Conservation (phyloP, 1,140 invertebrate genomes). For the Philopotamus ludificatus region DNA sequence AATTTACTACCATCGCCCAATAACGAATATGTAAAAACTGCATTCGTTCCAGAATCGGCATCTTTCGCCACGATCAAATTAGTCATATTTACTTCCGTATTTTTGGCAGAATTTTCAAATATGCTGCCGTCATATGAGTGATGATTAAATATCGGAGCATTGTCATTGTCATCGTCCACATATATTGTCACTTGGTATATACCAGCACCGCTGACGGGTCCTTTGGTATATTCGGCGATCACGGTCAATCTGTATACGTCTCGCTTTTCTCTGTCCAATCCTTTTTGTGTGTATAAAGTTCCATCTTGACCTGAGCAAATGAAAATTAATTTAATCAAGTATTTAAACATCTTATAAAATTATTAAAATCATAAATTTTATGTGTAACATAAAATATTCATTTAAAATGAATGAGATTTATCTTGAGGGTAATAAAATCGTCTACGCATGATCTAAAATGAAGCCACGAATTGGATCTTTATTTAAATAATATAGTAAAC, state of each 20-base stretch:
- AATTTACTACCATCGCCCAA: slow-evolving; percentile 72
- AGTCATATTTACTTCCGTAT: slow-evolving; percentile 70
- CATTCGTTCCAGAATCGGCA: slow-evolving; percentile 75
- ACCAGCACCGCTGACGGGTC: slow-evolving; percentile 63
- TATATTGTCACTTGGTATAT: slow-evolving; percentile 76
- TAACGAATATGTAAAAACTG: slow-evolving; percentile 71
- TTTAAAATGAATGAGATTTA: too few species aligned
- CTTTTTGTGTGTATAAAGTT: slow-evolving; percentile 71
- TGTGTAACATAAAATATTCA: background rate
- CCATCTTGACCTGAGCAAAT: slow-evolving; percentile 63
- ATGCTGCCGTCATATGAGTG: slow-evolving; percentile 74
- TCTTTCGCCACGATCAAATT: slow-evolving; percentile 70
- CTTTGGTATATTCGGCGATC: slow-evolving; percentile 71
- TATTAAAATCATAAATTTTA: too few species aligned
- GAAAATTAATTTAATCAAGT: slow-evolving; percentile 21
- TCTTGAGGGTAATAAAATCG: too few species aligned
- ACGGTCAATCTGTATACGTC: slow-evolving; percentile 75
- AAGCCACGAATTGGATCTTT: too few species aligned
- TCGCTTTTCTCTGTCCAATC: slow-evolving; percentile 74
- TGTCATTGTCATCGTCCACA: slow-evolving; percentile 89
- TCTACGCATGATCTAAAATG: too few species aligned
- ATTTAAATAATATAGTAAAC: too few species aligned
- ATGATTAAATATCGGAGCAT: slow-evolving; percentile 77
- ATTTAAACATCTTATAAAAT: slow-evolving; percentile 2
- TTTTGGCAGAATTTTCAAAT: slow-evolving; percentile 71